Percentiles rank a stretch among this genome's conserved stretches.
Evolutionary conservation across 2,888 invertebrate genomes (phyloP).

Genomic region (Trilocha varians): DNA sequence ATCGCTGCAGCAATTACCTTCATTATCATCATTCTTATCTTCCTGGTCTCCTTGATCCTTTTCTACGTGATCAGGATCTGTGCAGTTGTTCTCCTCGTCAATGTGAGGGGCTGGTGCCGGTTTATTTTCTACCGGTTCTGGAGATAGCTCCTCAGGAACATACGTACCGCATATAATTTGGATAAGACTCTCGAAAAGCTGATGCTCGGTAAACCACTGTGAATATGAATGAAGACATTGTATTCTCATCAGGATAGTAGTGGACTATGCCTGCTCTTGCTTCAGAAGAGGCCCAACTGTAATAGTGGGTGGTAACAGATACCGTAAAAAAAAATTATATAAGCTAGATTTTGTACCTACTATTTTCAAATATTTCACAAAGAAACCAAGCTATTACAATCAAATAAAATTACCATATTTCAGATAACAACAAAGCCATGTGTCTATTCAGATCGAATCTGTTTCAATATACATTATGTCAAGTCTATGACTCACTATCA

Average conservation of each 20-base stretch:
- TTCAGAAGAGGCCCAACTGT: too few species aligned
- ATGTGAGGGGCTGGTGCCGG: not conserved
- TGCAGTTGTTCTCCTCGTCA: conserved; percentile 28
- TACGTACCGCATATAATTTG: conserved; percentile 70
- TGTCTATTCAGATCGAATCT: not conserved
- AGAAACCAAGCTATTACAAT: too few species aligned
- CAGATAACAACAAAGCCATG: conserved; percentile 1
- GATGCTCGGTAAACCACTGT: conserved; percentile 93
- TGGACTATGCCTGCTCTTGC: too few species aligned
- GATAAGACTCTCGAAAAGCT: conserved; percentile 86
- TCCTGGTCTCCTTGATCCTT: conserved; percentile 8
- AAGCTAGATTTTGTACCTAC: too few species aligned
- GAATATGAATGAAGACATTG: too few species aligned
- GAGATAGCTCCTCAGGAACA: conserved; percentile 29
- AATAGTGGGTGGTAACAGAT: too few species aligned
- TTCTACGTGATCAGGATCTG: conserved; percentile 18
- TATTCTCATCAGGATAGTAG: too few species aligned
- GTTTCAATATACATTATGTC: not conserved
- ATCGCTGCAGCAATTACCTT: not conserved
- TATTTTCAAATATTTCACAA: too few species aligned
- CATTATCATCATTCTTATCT: not conserved
- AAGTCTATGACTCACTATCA: too few species aligned
- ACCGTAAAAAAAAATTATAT: too few species aligned
- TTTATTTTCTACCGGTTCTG: conserved; percentile 1
- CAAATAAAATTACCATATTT: too few species aligned